Base-by-base conservation (phyloP, 1,140 invertebrate genomes). In the Leptestheria dahalacensis region DNA sequence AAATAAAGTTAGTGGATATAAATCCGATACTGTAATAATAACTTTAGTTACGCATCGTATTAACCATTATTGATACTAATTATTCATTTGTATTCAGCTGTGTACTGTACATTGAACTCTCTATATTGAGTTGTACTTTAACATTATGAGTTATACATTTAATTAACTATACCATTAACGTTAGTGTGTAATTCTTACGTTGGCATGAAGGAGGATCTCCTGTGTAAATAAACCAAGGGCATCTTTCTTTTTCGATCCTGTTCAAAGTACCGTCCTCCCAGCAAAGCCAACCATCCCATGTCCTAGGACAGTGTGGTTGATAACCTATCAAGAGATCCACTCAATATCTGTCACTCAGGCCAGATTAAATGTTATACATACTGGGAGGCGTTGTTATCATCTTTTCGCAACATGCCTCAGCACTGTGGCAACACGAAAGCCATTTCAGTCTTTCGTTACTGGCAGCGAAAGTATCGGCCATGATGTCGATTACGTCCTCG, bases 321-420 rank as follows among this genome's bases (percentile, higher is more conserved):
- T 18, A 59, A 6, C 55, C 29, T 33, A 25, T n/a, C n/a, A n/a
- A n/a, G n/a, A n/a, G n/a, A n/a, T n/a, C n/a, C n/a, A n/a, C n/a
- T n/a, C n/a, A n/a, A n/a, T n/a, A n/a, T n/a, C n/a, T n/a, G n/a
- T n/a, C n/a, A n/a, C n/a, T n/a, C n/a, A n/a, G n/a, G n/a, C n/a
- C n/a, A n/a, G n/a, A n/a, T n/a, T n/a, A n/a, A n/a, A n/a, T n/a
- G n/a, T n/a, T 28, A 55, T 26, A 26, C 18, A 61, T 61, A 60
- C 4, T 69, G 59, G 18, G 69, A 66, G 10, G 73, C 62, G 18
- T 41, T 68, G 66, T 18, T 72, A 65, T 15, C 65, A 63, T n/a
- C 70, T 70, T 61, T 21, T 62, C 20, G 57, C 66, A 68, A 26
- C 67, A 68, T 1, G 57, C 46, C 26, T 58, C 59, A n/a, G 66